These are phyloP conservation scores for Callionymus lyra DNA, from an alignment of 2,113 vertebrate species.

Conservation along the genomic window DNA sequence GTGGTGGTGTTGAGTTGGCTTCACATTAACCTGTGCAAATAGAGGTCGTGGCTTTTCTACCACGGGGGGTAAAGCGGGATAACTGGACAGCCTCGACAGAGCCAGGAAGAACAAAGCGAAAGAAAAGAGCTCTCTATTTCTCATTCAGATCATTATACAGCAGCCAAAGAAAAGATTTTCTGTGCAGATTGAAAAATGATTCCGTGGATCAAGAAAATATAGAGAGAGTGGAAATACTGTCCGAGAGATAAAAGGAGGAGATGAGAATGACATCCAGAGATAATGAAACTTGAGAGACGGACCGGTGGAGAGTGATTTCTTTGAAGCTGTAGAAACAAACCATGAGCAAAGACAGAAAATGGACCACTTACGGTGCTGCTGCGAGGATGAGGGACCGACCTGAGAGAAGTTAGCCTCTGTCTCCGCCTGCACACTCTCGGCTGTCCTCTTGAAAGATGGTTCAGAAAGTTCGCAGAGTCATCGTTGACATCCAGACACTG, in stretches of 20 bases:
- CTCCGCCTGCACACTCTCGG: constrained; percentile 1
- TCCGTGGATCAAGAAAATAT: constrained; percentile 27
- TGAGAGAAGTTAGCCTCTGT: not conserved
- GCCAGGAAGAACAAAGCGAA: constrained; percentile 17
- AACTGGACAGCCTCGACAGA: constrained; percentile 32
- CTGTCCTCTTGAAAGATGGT: constrained; percentile 3
- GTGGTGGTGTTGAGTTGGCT: constrained; percentile 54
- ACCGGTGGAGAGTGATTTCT: constrained; percentile 15
- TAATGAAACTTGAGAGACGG: constrained; percentile 34
- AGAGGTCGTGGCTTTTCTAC: constrained; percentile 55
- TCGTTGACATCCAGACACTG: too few relatives aligned
- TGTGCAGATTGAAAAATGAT: constrained; percentile 13
- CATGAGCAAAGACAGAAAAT: constrained; percentile 2
- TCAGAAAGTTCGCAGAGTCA: too few relatives aligned
- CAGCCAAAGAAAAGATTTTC: constrained; percentile 19
- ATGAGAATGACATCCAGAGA: constrained; percentile 30
- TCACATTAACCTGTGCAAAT: constrained; percentile 71
- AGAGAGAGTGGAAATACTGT: constrained; percentile 34
- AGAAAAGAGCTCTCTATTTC: constrained; percentile 17
- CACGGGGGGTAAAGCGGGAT: constrained; percentile 27
- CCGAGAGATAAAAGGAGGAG: constrained; percentile 30
- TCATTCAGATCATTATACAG: constrained; percentile 19
- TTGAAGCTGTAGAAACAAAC: constrained; percentile 26
- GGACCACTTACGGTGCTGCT: not conserved
- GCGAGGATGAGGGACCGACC: too few relatives aligned